These are phyloP conservation scores for Cyrtodaria siliqua DNA, from an alignment of 2,888 invertebrate species.

Conservation along the genomic window DNA sequence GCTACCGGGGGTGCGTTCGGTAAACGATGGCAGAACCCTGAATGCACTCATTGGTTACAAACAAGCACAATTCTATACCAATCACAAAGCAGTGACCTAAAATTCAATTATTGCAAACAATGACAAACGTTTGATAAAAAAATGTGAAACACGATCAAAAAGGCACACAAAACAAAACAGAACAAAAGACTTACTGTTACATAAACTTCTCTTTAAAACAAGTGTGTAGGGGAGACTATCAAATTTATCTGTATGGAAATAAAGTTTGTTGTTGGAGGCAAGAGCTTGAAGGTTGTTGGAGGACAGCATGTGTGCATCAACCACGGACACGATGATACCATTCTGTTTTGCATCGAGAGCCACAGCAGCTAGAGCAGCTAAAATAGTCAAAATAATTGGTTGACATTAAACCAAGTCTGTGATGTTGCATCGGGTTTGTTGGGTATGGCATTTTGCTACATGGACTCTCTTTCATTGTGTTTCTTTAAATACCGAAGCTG, in stretches of 20 bases:
- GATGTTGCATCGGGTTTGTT: no score
- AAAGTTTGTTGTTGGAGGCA: conserved; percentile 26
- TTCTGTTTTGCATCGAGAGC: conserved; percentile 8
- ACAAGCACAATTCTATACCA: no score
- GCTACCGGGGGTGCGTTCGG: no score
- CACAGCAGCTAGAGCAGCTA: conserved; percentile 2
- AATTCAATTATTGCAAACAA: no score
- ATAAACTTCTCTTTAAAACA: conserved; percentile 33
- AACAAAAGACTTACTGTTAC: conserved; percentile 32
- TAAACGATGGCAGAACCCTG: no score
- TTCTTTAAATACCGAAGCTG: no score
- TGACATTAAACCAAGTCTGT: background rate
- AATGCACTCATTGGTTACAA: no score
- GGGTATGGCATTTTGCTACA: no score
- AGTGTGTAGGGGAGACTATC: conserved; percentile 21
- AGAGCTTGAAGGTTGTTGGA: conserved; percentile 16
- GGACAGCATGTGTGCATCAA: conserved; percentile 13
- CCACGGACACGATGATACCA: conserved; percentile 27
- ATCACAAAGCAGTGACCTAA: no score
- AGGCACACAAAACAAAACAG: no score
- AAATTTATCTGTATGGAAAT: conserved; percentile 18
- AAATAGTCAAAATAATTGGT: background rate
- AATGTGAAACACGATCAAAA: no score
- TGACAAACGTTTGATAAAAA: no score
- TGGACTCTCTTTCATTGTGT: background rate